Conservation (phyloP, 2,888 invertebrate species). For the Zygaena filipendulae region DNA sequence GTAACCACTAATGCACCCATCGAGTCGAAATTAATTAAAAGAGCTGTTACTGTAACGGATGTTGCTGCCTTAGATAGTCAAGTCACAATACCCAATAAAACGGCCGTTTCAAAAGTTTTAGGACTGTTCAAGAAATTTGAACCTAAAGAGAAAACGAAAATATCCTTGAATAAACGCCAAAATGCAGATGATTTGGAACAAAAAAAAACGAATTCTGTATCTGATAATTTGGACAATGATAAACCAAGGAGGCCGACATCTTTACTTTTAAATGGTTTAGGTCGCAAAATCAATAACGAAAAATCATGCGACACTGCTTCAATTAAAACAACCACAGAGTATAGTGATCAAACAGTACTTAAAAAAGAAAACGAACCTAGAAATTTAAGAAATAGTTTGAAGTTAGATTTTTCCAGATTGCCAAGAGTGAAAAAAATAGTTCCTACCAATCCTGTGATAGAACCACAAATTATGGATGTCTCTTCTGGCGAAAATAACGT, state of each 20-base stretch:
- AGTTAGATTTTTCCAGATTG: constrained; percentile 72
- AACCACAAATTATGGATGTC: constrained; percentile 51
- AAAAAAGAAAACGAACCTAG: constrained; percentile 43
- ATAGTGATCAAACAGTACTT: constrained; percentile 28
- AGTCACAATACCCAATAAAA: constrained; percentile 61
- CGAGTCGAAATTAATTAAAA: constrained; percentile 75
- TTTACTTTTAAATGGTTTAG: constrained; percentile 62
- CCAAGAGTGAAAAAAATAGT: constrained; percentile 69
- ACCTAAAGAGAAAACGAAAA: constrained; percentile 61
- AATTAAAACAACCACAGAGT: constrained; percentile 23
- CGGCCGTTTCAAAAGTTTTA: constrained; percentile 79
- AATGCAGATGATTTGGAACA: not conserved
- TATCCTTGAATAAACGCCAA: constrained; percentile 27
- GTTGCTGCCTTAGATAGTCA: constrained; percentile 58
- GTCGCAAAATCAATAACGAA: constrained; percentile 59
- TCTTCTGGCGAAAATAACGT: constrained; percentile 38
- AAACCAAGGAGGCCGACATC: constrained; percentile 66
- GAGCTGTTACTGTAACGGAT: constrained; percentile 79
- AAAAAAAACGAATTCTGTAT: constrained; percentile 18
- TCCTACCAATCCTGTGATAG: constrained; percentile 67
- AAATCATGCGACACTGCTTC: constrained; percentile 53
- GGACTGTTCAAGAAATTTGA: constrained; percentile 82
- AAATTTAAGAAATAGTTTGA: constrained; percentile 59
- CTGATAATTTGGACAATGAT: constrained; percentile 36
- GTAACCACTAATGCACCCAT: constrained; percentile 59